Conservation (phyloP, 2,888 invertebrate genomes). For the Protonemura montana region DNA sequence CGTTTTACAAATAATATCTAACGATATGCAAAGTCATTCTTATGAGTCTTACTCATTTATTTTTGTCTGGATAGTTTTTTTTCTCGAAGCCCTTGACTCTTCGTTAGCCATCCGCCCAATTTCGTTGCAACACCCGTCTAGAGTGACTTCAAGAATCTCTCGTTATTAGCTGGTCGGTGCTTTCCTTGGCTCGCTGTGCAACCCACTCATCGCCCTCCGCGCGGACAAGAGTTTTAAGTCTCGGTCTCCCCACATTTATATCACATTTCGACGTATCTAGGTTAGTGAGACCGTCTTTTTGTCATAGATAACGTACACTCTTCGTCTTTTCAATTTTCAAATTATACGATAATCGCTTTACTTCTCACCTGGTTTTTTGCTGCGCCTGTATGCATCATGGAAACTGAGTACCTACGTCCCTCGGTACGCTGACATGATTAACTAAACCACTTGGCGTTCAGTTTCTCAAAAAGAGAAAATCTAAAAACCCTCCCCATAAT, state of each 20-base stretch:
- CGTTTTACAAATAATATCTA: not conserved
- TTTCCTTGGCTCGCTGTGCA: not conserved
- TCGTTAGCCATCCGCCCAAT: not conserved
- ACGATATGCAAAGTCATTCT: slow-evolving; percentile 3
- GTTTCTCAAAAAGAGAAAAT: not conserved
- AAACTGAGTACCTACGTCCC: no score
- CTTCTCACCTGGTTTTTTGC: no score
- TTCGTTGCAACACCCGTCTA: not conserved
- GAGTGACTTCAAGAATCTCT: not conserved
- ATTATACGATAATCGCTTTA: not conserved
- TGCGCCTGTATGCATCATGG: no score
- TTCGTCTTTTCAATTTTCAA: not conserved
- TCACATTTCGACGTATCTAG: not conserved
- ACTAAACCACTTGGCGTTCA: not conserved
- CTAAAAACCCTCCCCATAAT: not conserved
- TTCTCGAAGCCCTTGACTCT: not conserved
- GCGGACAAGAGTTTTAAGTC: not conserved
- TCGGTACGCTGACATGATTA: not conserved
- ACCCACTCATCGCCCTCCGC: not conserved
- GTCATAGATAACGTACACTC: not conserved
- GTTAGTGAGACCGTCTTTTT: not conserved
- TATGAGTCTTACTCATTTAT: not conserved
- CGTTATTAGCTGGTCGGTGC: not conserved
- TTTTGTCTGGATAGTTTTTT: not conserved
- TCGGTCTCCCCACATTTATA: not conserved